Evolutionary conservation across 2,797 vertebrate species (phyloP).

Genomic region (Rhynchotus rufescens): DNA sequence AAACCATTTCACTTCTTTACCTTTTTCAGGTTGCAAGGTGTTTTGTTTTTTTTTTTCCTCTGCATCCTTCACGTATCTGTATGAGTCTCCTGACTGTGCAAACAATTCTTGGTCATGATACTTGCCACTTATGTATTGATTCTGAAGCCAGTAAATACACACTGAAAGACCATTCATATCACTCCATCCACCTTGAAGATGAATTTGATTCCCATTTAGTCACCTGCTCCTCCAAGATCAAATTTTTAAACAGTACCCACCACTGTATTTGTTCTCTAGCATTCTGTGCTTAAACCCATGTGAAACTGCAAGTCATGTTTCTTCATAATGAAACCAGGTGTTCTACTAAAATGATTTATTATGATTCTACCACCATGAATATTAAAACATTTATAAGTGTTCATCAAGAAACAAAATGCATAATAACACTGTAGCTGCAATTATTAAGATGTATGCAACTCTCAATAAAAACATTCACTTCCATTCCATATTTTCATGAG

Average conservation of each 20-base stretch:
- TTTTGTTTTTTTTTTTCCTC: background rate
- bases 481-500: constrained; percentile 82
- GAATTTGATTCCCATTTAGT: background rate
- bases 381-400: constrained; percentile 19
- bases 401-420: background rate
- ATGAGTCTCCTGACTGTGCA: background rate
- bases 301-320: background rate
- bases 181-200: background rate
- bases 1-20: background rate
- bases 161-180: background rate
- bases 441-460: background rate
- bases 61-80: background rate
- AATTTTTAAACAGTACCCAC: background rate
- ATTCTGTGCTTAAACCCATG: background rate
- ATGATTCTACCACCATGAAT: background rate
- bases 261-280: background rate
- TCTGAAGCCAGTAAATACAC: background rate
- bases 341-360: constrained; percentile 74
- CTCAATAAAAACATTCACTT: background rate
- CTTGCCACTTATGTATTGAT: background rate
- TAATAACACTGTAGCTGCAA: background rate
- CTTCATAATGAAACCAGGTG: background rate
- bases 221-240: background rate
- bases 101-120: background rate
- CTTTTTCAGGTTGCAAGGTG: background rate